A percentile compares a stretch with the other conserved stretches of the same genome.
phyloP scores from a whole-genome alignment of 1,140 invertebrate species.

The Catajapyx aquilonaris region DNA sequence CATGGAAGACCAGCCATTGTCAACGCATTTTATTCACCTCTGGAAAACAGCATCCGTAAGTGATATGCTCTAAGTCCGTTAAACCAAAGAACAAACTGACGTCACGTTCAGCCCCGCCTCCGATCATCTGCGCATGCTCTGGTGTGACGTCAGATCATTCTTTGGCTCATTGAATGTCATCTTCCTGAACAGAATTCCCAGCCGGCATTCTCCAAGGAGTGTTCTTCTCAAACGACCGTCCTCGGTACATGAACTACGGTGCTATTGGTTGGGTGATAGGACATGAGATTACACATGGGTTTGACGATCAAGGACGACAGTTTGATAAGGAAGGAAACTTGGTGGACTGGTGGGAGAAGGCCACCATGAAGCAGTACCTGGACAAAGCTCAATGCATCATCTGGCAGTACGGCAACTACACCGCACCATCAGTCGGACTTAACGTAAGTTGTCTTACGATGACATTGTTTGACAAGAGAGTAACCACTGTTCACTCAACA shows the following conservation, averaged over 20 bases:
- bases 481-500: slow-evolving; percentile 19
- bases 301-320: slow-evolving; percentile 46
- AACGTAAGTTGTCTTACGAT: slow-evolving; percentile 44
- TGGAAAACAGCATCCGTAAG: slow-evolving; percentile 68
- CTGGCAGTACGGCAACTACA: slow-evolving; percentile 69
- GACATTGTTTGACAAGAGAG: no score
- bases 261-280: slow-evolving; percentile 42
- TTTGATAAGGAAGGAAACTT: slow-evolving; percentile 77
- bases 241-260: slow-evolving; percentile 78
- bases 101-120: no score
- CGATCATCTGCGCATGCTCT: neutral
- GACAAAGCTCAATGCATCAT: slow-evolving; percentile 65
- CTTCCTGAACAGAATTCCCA: slow-evolving; percentile 46
- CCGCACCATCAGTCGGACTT: slow-evolving; percentile 38
- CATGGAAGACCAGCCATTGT: slow-evolving; percentile 56
- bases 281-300: slow-evolving; percentile 38
- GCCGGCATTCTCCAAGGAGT: slow-evolving; percentile 75
- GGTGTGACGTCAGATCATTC: slow-evolving; percentile 50
- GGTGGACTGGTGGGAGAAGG: slow-evolving; percentile 59
- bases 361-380: slow-evolving; percentile 51
- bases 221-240: slow-evolving; percentile 63
- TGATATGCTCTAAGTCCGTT: slow-evolving; percentile 13
- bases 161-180: slow-evolving; percentile 34
- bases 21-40: slow-evolving; percentile 61
- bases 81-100: no score